Evolutionary conservation across 2,113 vertebrate species (phyloP).

Genomic region (Coryphaenoides rupestris): DNA sequence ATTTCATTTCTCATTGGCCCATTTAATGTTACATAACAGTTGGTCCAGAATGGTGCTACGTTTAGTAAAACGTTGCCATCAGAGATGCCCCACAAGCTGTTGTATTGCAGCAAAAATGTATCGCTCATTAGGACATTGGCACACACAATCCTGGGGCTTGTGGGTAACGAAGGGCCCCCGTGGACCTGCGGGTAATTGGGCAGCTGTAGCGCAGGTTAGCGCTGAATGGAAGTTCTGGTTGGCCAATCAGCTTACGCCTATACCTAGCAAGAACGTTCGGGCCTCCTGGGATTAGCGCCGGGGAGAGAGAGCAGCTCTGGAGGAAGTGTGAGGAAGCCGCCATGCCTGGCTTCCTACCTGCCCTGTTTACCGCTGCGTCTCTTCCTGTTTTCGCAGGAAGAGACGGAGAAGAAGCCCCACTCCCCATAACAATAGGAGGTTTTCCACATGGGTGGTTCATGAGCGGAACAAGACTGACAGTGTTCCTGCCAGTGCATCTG

Average conservation of each 20-base stretch:
- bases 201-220: conserved; percentile 69
- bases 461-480: conserved; percentile 20
- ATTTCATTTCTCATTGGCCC: no score
- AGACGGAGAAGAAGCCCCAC: neutral
- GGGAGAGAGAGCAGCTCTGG: conserved; percentile 33
- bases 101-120: conserved; percentile 20
- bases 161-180: conserved; percentile 66
- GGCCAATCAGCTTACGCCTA: conserved; percentile 66
- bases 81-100: conserved; percentile 1
- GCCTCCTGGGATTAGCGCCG: conserved; percentile 47
- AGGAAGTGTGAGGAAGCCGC: conserved; percentile 49
- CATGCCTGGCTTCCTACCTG: conserved; percentile 48
- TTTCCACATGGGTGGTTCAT: conserved; percentile 34
- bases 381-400: neutral
- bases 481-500: neutral
- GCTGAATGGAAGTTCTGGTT: conserved; percentile 64
- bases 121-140: conserved; percentile 63
- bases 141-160: conserved; percentile 59
- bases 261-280: conserved; percentile 49
- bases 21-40: no score
- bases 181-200: conserved; percentile 72
- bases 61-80: conserved; percentile 20
- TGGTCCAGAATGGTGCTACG: neutral
- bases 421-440: conserved; percentile 19
- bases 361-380: conserved; percentile 36